These are phyloP conservation scores for Drosophila kikkawai DNA, from an alignment of 1,140 invertebrate species.

Conservation along the genomic window DNA sequence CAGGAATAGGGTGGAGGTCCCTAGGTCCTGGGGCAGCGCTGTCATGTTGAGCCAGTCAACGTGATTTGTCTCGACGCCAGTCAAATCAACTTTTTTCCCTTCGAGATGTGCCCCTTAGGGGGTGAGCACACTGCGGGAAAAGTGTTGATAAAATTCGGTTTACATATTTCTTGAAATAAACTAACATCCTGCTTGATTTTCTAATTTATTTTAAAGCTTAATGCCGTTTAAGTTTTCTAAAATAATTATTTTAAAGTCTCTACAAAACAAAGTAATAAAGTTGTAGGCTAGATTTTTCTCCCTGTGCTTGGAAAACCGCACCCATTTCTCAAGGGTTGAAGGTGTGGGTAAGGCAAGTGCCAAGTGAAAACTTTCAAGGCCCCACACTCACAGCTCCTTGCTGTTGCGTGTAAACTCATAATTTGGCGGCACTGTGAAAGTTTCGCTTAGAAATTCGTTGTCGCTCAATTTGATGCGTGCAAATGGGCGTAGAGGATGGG, in stretches of 20 bases:
- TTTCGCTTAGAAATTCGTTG: constrained; percentile 61
- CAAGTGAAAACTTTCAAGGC: constrained; percentile 56
- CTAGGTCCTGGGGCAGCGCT: constrained; percentile 50
- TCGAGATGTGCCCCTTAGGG: constrained; percentile 3
- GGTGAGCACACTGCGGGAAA: constrained; percentile 2
- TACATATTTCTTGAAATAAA: background rate
- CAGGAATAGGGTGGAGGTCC: constrained; percentile 27
- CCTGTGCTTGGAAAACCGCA: constrained; percentile 29
- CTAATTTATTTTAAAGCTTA: background rate
- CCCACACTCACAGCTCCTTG: constrained; percentile 17
- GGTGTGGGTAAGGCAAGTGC: constrained; percentile 8
- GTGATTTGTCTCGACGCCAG: constrained; percentile 69
- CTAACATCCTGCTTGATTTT: no score
- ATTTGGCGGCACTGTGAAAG: constrained; percentile 58
- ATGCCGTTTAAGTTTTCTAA: background rate
- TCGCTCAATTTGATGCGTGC: constrained; percentile 67
- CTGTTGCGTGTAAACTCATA: constrained; percentile 68
- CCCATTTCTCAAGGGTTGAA: constrained; percentile 24
- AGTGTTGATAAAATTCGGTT: background rate
- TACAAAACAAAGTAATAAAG: no score
- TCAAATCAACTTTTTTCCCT: constrained; percentile 52
- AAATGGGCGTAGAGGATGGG: constrained; percentile 29
- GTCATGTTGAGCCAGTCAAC: constrained; percentile 71
- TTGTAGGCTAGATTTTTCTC: background rate
- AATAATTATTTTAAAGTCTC: background rate